Percentiles rank a stretch among this genome's conserved stretches.
These are phyloP conservation scores for Zapornia atra DNA, from an alignment of 2,113 vertebrate species.

Conservation along the genomic window DNA sequence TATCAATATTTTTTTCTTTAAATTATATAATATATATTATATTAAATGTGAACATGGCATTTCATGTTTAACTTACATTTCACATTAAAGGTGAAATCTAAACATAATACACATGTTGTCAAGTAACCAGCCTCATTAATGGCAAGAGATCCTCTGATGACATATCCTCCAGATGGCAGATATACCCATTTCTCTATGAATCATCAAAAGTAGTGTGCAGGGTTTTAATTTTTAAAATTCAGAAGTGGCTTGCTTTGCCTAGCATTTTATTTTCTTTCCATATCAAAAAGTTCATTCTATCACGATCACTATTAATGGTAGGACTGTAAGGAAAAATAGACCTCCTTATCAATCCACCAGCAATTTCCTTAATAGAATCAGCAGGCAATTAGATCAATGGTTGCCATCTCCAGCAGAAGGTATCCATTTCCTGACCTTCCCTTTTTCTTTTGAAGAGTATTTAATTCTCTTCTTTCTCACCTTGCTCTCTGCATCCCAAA, in stretches of 20 bases:
- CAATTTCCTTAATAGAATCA: not conserved
- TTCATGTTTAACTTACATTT: not conserved
- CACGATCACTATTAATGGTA: not conserved
- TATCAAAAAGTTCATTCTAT: not conserved
- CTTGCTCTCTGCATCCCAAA: not conserved
- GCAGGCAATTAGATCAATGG: not conserved
- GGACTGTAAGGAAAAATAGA: not conserved
- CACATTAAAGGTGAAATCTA: not conserved
- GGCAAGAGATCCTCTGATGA: not conserved
- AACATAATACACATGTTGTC: not conserved
- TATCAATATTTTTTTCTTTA: not conserved
- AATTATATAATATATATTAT: accelerated
- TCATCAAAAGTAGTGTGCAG: not conserved
- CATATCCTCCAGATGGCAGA: not conserved
- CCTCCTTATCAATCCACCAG: not conserved
- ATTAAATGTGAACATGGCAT: not conserved
- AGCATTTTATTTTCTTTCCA: not conserved
- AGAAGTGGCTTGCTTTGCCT: not conserved
- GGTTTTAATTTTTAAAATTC: too few relatives aligned
- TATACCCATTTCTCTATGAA: not conserved
- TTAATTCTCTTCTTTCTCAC: not conserved
- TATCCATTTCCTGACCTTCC: not conserved
- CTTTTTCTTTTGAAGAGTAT: not conserved
- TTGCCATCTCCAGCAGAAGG: not conserved
- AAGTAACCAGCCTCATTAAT: not conserved